Evolutionary conservation across 2,797 vertebrate species (phyloP).

Genomic region (Molossus molossus): DNA sequence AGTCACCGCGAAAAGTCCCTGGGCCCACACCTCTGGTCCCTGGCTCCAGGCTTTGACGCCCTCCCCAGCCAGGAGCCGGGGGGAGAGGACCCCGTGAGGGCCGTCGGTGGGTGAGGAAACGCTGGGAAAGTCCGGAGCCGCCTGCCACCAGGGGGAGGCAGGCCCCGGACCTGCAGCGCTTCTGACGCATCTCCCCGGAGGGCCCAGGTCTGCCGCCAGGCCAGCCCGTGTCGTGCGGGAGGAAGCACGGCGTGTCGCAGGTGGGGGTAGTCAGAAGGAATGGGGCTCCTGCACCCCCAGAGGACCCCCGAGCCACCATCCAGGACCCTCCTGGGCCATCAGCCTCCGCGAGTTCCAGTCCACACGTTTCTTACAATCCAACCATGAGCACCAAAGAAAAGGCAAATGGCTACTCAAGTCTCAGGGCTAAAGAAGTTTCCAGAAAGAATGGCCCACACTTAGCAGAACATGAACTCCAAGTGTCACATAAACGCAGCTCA

Average conservation of each 20-base stretch:
- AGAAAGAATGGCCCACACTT: neutral
- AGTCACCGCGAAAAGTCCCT: neutral
- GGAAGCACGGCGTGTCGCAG: neutral
- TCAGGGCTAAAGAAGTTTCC: neutral
- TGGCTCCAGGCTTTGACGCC: neutral
- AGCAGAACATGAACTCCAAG: fast-evolving
- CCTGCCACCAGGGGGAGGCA: neutral
- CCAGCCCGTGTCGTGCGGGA: fast-evolving
- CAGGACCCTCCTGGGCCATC: fast-evolving
- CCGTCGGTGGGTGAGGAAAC: fast-evolving
- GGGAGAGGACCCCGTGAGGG: neutral
- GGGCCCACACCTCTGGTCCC: too few relatives aligned
- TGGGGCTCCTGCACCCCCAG: fast-evolving
- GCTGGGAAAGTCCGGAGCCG: fast-evolving
- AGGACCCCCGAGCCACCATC: neutral
- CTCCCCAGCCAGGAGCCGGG: too few relatives aligned
- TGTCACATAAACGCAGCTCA: fast-evolving
- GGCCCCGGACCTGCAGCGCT: fast-evolving
- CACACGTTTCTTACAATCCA: fast-evolving
- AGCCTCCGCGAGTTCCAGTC: neutral
- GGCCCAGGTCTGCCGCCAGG: neutral
- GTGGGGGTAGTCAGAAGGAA: fast-evolving
- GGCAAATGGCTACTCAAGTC: neutral
- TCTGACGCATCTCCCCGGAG: fast-evolving
- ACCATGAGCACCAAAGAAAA: neutral